Percentiles rank a stretch among this genome's conserved stretches.
Evolutionary conservation across 2,888 invertebrate genomes (phyloP).

Genomic region (Thecophora atra): DNA sequence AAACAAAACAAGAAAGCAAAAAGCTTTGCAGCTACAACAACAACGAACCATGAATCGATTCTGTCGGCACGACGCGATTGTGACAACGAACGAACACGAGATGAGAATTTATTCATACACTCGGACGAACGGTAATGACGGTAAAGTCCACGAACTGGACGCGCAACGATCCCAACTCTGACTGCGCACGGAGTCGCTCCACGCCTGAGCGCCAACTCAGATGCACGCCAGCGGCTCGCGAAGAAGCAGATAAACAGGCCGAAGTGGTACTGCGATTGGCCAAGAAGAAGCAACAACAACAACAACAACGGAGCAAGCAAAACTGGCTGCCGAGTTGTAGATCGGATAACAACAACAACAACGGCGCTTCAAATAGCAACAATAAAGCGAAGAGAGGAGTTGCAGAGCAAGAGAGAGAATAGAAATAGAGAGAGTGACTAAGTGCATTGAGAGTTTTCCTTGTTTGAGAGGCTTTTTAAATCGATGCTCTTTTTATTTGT

Average conservation of each 20-base stretch:
- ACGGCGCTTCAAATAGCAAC: neutral
- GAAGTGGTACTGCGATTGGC: neutral
- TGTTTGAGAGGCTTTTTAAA: too few species aligned
- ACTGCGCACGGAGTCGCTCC: conserved; percentile 44
- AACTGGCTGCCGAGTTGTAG: neutral
- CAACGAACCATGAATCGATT: too few species aligned
- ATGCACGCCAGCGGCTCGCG: conserved; percentile 30
- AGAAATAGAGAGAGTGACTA: neutral
- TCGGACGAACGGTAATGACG: neutral
- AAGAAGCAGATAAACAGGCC: neutral
- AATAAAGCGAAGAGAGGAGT: neutral
- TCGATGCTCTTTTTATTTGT: too few species aligned
- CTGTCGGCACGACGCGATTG: too few species aligned
- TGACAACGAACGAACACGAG: too few species aligned
- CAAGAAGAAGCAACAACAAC: conserved; percentile 1
- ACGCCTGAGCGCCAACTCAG: conserved; percentile 43
- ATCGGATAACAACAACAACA: conserved; percentile 3
- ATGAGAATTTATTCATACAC: too few species aligned
- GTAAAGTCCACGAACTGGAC: conserved; percentile 38
- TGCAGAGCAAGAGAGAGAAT: neutral
- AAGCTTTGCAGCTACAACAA: too few species aligned
- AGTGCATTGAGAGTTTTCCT: too few species aligned
- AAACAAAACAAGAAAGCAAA: too few species aligned
- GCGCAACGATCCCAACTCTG: conserved; percentile 48
- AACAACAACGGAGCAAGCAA: neutral